Conservation (phyloP, 2,888 invertebrate species). For the Drosophila nr. perissopoda region DNA sequence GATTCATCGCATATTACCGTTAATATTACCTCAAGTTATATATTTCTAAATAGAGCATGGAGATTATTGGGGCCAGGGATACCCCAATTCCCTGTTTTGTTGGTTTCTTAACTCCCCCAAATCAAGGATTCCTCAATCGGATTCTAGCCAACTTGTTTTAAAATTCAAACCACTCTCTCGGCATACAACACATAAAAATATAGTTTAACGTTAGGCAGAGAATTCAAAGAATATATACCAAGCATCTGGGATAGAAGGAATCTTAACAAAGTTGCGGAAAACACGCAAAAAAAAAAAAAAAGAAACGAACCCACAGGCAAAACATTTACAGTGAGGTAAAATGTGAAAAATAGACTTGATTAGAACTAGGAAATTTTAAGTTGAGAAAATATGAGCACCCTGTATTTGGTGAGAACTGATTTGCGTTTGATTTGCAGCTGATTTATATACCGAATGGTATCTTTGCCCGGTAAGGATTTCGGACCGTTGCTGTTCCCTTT, state of each 20-base stretch:
- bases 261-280: background rate
- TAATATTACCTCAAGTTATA: background rate
- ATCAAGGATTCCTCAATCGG: background rate
- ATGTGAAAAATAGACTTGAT: slow-evolving; percentile 19
- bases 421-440: slow-evolving; percentile 83
- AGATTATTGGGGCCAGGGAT: background rate
- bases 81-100: background rate
- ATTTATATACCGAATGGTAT: slow-evolving; percentile 81
- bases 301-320: slow-evolving; percentile 11
- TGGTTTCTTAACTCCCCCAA: background rate
- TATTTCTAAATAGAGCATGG: background rate
- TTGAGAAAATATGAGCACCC: slow-evolving; percentile 56
- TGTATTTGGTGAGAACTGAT: slow-evolving; percentile 82
- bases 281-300: background rate
- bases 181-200: background rate
- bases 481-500: slow-evolving; percentile 36
- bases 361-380: slow-evolving; percentile 23
- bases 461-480: slow-evolving; percentile 63
- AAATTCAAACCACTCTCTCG: background rate
- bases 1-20: background rate
- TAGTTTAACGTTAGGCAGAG: background rate
- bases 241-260: slow-evolving; percentile 12
- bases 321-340: slow-evolving; percentile 21
- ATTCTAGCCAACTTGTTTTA: background rate
- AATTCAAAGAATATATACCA: slow-evolving; percentile 11